A percentile compares a stretch with the other conserved stretches of the same genome.
Evolutionary conservation across 2,888 invertebrate genomes (phyloP).

Genomic region (Mythimna vitellina): DNA sequence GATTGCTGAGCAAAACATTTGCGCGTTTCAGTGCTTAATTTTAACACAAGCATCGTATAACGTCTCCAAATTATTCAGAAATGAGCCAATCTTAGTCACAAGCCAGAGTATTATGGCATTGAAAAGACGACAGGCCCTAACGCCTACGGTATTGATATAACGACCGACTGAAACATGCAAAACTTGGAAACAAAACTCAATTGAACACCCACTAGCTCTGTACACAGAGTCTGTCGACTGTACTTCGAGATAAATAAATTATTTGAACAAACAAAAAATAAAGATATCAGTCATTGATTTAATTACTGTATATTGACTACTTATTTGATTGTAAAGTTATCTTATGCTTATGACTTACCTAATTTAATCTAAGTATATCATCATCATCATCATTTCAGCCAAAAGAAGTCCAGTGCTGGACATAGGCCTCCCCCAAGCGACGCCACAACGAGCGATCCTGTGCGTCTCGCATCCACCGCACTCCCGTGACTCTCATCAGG

Average conservation of each 20-base stretch:
- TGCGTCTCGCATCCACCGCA: no score
- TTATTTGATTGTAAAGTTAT: no score
- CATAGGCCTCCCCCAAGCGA: no score
- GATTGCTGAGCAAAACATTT: slow-evolving; percentile 1
- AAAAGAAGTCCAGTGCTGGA: no score
- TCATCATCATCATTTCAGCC: no score
- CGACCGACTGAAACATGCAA: slow-evolving; percentile 21
- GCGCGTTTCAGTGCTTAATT: neutral
- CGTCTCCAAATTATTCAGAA: slow-evolving; percentile 8
- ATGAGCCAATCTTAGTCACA: slow-evolving; percentile 10
- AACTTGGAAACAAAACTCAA: slow-evolving; percentile 28
- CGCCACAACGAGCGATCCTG: no score
- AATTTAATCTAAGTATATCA: no score
- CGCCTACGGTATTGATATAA: slow-evolving; percentile 42
- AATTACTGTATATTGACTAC: no score
- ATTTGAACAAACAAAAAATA: neutral
- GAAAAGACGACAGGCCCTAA: slow-evolving; percentile 20
- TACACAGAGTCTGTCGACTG: neutral
- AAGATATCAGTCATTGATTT: neutral
- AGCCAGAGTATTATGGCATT: neutral
- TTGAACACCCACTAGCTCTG: slow-evolving; percentile 14
- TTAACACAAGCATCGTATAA: neutral
- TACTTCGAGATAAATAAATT: slow-evolving; percentile 10
- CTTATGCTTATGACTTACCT: neutral
- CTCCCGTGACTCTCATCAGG: no score